Evolutionary conservation across 2,113 vertebrate genomes (phyloP).

Genomic region (Eonycteris spelaea): DNA sequence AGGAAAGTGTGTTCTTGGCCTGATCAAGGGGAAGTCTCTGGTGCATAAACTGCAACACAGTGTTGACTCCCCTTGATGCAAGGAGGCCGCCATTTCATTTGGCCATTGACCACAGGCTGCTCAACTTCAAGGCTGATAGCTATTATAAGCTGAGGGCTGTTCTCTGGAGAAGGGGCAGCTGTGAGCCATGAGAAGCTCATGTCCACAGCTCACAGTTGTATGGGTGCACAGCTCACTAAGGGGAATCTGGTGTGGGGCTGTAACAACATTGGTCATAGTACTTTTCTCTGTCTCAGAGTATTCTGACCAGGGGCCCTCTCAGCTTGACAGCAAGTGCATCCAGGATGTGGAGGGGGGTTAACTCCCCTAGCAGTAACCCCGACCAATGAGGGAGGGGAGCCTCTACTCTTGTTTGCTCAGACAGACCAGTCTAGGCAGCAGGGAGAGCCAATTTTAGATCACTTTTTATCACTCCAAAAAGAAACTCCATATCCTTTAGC

Average conservation of each 20-base stretch:
- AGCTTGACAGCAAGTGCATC: not conserved
- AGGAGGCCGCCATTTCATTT: not conserved
- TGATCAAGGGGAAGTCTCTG: not conserved
- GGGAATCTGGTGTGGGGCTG: not conserved
- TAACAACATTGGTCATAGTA: accelerated
- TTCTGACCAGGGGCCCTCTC: not conserved
- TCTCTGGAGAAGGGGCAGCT: not conserved
- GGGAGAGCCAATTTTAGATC: not conserved
- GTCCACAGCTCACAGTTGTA: not conserved
- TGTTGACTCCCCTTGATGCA: not conserved
- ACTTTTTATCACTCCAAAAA: not conserved
- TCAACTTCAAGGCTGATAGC: not conserved
- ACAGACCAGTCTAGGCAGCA: not conserved
- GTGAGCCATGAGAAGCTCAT: not conserved
- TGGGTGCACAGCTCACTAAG: not conserved
- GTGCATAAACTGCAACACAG: not conserved
- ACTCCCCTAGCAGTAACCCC: not conserved
- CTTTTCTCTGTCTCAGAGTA: not conserved
- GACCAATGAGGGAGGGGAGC: not conserved
- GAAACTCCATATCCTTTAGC: not conserved
- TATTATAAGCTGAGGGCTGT: not conserved
- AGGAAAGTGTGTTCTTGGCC: not conserved
- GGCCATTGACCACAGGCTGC: not conserved
- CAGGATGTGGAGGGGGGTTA: not conserved
- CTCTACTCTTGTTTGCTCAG: not conserved